Percentiles rank a stretch among this genome's conserved stretches.
phyloP scores from a whole-genome alignment of 2,113 vertebrate species.

The Cyanoramphus novaezelandiae region DNA sequence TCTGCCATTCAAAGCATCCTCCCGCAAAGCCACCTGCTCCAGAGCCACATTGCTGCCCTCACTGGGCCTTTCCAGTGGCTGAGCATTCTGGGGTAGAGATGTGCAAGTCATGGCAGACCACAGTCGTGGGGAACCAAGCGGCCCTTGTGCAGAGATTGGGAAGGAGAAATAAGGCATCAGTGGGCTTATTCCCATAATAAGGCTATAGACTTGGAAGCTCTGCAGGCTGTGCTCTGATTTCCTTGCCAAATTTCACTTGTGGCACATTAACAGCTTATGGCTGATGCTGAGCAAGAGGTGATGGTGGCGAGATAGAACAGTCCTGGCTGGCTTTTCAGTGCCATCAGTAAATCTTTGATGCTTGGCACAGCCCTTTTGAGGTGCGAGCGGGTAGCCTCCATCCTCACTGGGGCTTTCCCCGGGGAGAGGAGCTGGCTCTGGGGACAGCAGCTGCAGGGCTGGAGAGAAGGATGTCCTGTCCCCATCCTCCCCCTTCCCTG shows the following conservation, averaged over 20 bases:
- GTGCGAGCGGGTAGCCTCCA: neutral
- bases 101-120: neutral
- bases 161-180: neutral
- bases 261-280: neutral
- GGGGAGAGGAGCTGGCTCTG: neutral
- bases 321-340: neutral
- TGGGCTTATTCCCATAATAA: neutral
- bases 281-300: neutral
- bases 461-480: neutral
- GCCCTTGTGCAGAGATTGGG: neutral
- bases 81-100: neutral
- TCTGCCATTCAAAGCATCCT: neutral
- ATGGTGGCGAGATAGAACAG: neutral
- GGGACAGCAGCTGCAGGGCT: neutral
- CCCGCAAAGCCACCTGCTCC: neutral
- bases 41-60: accelerated
- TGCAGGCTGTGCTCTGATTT: neutral
- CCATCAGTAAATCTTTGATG: neutral
- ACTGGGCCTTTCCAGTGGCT: accelerated
- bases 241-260: neutral
- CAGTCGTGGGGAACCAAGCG: neutral
- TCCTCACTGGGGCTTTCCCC: accelerated
- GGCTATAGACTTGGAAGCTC: neutral
- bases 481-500: constrained; percentile 5
- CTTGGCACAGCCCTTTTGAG: neutral